Evolutionary conservation across 2,888 invertebrate genomes (phyloP).

Genomic region (Synanthedon tipuliformis): DNA sequence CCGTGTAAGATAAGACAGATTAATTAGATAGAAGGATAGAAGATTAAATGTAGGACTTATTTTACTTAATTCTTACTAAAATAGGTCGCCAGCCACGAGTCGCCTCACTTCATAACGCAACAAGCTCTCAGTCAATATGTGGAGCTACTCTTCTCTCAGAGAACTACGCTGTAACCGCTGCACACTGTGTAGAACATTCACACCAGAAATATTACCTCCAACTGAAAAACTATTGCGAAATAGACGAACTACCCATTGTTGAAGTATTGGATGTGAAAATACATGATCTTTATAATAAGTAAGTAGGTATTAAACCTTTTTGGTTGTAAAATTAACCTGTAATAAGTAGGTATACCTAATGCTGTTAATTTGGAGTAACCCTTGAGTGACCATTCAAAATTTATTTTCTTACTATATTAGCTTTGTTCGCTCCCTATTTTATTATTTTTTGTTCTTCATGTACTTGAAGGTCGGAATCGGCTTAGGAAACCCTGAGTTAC

Average conservation of each 20-base stretch:
- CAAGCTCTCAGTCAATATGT: slow-evolving; percentile 36
- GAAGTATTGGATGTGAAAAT: slow-evolving; percentile 30
- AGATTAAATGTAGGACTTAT: too few species aligned
- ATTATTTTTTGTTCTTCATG: too few species aligned
- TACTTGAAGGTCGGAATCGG: too few species aligned
- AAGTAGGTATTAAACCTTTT: slow-evolving; percentile 15
- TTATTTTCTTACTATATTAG: too few species aligned
- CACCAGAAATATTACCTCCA: slow-evolving; percentile 27
- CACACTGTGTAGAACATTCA: slow-evolving; percentile 40
- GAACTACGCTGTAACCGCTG: slow-evolving; percentile 44
- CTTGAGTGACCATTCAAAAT: too few species aligned
- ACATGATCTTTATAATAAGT: slow-evolving; percentile 43
- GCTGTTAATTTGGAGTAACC: too few species aligned
- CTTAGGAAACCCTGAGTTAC: too few species aligned
- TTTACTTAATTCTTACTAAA: background rate
- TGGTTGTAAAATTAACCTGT: too few species aligned
- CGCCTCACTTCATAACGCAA: slow-evolving; percentile 39
- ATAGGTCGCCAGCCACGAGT: slow-evolving; percentile 39
- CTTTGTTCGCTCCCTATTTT: too few species aligned
- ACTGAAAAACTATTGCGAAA: slow-evolving; percentile 40
- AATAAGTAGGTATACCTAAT: too few species aligned
- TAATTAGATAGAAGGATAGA: too few species aligned
- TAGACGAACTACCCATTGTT: slow-evolving; percentile 16
- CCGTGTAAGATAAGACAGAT: too few species aligned
- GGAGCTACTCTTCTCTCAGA: slow-evolving; percentile 40